phyloP scores from a whole-genome alignment of 2,113 vertebrate genomes.

The Platycercus adscitus region DNA sequence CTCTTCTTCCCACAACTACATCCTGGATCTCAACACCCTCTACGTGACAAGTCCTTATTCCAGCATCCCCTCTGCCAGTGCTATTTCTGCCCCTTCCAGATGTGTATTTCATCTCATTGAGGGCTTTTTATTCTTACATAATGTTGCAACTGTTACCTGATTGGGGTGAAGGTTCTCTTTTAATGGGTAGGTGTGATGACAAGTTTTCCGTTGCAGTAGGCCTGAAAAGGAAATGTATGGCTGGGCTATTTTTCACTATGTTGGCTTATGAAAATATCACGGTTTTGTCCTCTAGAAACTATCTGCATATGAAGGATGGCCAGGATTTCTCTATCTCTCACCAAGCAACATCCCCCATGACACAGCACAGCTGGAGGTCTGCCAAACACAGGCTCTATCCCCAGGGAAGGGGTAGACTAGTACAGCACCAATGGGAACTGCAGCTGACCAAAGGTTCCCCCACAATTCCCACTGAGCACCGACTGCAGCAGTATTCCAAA shows the following conservation, averaged over 20 bases:
- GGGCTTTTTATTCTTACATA: neutral
- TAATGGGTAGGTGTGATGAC: neutral
- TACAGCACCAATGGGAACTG: neutral
- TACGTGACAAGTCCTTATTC: neutral
- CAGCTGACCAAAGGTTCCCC: neutral
- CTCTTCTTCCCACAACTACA: neutral
- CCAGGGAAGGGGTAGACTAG: neutral
- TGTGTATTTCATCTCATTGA: neutral
- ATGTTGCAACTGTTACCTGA: fast-evolving
- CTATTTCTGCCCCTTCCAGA: neutral
- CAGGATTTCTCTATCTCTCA: neutral
- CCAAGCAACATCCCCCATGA: neutral
- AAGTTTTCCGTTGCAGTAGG: neutral
- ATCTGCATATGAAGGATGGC: neutral
- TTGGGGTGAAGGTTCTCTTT: neutral
- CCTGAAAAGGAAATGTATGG: neutral
- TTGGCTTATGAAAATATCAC: neutral
- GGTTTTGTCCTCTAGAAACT: neutral
- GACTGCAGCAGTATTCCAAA: neutral
- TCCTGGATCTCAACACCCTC: neutral
- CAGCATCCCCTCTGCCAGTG: neutral
- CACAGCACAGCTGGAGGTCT: neutral
- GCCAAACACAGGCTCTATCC: neutral
- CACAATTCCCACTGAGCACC: neutral
- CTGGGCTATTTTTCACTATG: neutral